These are phyloP conservation scores for Podocnemis expansa DNA, from an alignment of 2,113 vertebrate species.

Conservation along the genomic window DNA sequence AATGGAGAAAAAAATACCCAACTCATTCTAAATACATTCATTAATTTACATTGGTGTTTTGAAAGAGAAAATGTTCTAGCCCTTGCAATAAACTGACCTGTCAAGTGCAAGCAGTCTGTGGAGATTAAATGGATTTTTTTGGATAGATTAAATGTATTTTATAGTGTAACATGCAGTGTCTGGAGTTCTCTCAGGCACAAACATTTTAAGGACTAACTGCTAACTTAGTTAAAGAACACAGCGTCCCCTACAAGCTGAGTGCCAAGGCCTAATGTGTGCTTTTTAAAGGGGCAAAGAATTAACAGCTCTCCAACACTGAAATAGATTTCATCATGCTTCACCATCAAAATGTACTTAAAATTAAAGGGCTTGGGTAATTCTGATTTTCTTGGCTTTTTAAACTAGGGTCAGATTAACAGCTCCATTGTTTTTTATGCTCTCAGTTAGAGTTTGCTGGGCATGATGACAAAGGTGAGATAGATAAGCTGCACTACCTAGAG, in stretches of 20 bases:
- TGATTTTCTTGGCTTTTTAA: not conserved
- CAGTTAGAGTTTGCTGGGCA: not conserved
- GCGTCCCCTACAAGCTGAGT: not conserved
- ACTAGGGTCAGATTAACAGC: not conserved
- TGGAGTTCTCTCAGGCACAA: not conserved
- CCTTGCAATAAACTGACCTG: not conserved
- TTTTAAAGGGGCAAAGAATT: not conserved
- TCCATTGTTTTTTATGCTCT: no score
- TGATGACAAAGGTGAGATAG: not conserved
- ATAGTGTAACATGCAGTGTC: not conserved
- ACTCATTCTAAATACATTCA: not conserved
- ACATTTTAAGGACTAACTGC: not conserved
- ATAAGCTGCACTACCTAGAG: not conserved
- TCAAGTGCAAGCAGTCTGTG: not conserved
- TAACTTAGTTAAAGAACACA: not conserved
- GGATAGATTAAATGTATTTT: not conserved
- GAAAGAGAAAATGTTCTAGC: not conserved
- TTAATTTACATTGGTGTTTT: not conserved
- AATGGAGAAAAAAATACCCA: not conserved
- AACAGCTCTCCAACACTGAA: not conserved
- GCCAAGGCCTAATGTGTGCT: not conserved
- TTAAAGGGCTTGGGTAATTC: not conserved
- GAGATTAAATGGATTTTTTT: not conserved
- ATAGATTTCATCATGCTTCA: not conserved
- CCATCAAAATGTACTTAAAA: not conserved